These are phyloP conservation scores for Palythoa grandiflora DNA, from an alignment of 92 coral and sea anemone species.

Conservation along the genomic window DNA sequence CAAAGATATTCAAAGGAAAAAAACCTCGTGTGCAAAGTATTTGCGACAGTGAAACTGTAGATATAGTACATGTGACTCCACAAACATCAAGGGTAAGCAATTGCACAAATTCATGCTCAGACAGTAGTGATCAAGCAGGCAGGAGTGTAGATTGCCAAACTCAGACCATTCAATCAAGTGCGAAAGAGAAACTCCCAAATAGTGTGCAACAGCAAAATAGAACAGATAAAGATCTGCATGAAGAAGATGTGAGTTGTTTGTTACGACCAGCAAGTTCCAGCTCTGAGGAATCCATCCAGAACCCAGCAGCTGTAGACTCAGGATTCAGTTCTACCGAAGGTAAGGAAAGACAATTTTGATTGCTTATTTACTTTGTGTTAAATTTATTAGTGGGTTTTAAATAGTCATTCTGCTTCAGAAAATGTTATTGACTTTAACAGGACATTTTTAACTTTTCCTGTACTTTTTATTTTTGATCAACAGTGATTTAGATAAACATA, in stretches of 20 bases:
- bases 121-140: not conserved
- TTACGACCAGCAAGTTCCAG: constrained; percentile 6
- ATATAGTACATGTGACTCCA: not conserved
- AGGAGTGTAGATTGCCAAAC: not conserved
- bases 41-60: not conserved
- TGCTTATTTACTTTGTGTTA: too few relatives aligned
- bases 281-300: constrained; percentile 26
- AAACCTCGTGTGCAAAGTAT: not conserved
- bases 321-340: constrained; percentile 42
- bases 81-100: not conserved
- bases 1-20: constrained; percentile 22
- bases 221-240: not conserved
- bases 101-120: not conserved
- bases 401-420: too few relatives aligned
- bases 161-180: not conserved
- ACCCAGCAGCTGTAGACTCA: not conserved
- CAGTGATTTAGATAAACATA: too few relatives aligned
- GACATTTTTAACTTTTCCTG: too few relatives aligned
- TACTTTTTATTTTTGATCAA: too few relatives aligned
- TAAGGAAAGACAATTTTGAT: not conserved
- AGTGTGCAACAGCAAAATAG: not conserved
- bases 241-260: not conserved
- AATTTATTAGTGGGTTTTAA: too few relatives aligned
- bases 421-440: too few relatives aligned
- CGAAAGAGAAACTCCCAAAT: not conserved